Evolutionary conservation across 2,888 invertebrate genomes (phyloP).

Genomic region (Drosophila borborema): DNA sequence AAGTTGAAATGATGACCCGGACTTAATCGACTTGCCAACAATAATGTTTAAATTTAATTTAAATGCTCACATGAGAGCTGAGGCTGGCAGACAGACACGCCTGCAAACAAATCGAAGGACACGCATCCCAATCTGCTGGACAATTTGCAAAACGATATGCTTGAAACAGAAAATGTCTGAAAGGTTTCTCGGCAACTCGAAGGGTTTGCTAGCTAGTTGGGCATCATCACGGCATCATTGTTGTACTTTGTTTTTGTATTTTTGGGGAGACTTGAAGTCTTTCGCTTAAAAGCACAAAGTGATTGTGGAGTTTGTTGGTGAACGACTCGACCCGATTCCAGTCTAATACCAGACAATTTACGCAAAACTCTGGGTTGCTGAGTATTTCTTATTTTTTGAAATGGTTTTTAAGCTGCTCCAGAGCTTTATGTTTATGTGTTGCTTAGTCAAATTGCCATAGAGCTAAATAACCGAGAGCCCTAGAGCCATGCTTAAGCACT

Average conservation of each 20-base stretch:
- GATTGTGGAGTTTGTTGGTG: conserved; percentile 57
- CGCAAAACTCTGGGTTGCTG: conserved; percentile 13
- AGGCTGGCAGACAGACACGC: neutral
- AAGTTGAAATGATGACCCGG: conserved; percentile 69
- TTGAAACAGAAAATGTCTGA: conserved; percentile 22
- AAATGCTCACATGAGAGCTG: conserved; percentile 79
- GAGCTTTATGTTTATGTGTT: conserved; percentile 46
- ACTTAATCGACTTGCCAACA: conserved; percentile 80
- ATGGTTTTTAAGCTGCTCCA: conserved; percentile 56
- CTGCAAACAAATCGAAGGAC: conserved; percentile 68
- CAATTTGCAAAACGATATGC: conserved; percentile 70
- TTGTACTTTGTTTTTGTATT: conserved; percentile 24
- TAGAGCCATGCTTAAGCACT: conserved; percentile 47
- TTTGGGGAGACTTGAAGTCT: conserved; percentile 62
- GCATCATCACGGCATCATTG: conserved; percentile 49
- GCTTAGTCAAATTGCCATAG: conserved; percentile 49
- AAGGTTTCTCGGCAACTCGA: conserved; percentile 34
- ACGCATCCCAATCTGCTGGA: conserved; percentile 64
- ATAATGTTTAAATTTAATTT: conserved; percentile 84
- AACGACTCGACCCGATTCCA: conserved; percentile 43
- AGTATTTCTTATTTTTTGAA: conserved; percentile 36
- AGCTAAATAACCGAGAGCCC: conserved; percentile 62
- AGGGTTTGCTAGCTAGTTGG: conserved; percentile 48
- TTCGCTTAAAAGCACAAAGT: conserved; percentile 75
- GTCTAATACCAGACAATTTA: conserved; percentile 64